phyloP scores from a whole-genome alignment of 1,140 invertebrate genomes.

The Sminthurides bifidus region DNA sequence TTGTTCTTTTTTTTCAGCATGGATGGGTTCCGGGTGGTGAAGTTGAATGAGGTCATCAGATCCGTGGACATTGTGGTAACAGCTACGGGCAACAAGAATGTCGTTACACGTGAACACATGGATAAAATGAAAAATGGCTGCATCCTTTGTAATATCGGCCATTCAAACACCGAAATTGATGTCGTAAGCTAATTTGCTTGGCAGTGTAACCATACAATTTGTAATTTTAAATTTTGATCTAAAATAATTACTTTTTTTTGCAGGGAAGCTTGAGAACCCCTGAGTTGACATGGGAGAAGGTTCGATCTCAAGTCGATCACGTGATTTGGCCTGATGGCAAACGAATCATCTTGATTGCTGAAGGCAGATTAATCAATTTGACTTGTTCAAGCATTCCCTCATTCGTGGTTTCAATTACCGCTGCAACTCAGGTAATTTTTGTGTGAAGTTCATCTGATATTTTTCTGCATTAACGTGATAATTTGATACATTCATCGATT shows the following conservation, averaged over 20 bases:
- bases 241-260: constrained; percentile 26
- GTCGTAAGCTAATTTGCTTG: constrained; percentile 52
- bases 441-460: not conserved
- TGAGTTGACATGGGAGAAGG: constrained; percentile 93
- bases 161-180: constrained; percentile 96
- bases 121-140: constrained; percentile 95
- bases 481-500: constrained; percentile 5
- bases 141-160: constrained; percentile 95
- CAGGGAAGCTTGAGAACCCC: constrained; percentile 83
- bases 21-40: constrained; percentile 93
- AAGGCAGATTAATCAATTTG: constrained; percentile 88
- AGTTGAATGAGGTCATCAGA: constrained; percentile 85
- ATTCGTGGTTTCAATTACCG: constrained; percentile 91
- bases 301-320: constrained; percentile 92
- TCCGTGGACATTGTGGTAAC: constrained; percentile 90
- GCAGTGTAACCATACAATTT: not conserved
- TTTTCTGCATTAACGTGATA: not conserved
- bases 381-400: constrained; percentile 95
- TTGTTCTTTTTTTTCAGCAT: constrained; percentile 52
- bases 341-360: constrained; percentile 80
- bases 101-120: constrained; percentile 88
- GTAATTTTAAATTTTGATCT: not conserved
- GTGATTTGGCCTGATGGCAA: constrained; percentile 92
- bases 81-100: constrained; percentile 83
- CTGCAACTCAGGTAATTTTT: constrained; percentile 65